Percentiles rank a stretch among this genome's conserved stretches.
phyloP scores from a whole-genome alignment of 2,113 vertebrate species.

The Leucopternis melanops region DNA sequence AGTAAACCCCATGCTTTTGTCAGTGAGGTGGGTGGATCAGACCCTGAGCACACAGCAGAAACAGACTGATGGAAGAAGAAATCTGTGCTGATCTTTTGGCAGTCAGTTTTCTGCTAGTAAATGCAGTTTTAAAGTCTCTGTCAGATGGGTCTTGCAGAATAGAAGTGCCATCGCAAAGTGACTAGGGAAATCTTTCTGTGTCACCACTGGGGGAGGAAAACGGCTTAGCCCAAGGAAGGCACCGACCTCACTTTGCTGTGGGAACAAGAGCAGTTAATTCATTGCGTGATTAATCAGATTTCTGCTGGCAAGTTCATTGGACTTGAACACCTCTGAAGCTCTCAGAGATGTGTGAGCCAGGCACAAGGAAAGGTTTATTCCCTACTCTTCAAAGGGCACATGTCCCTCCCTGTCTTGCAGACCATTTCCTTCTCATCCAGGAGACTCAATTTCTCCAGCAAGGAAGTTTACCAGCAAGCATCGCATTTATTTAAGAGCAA shows the following conservation, averaged over 20 bases:
- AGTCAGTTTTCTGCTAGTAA: too few relatives aligned
- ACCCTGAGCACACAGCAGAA: too few relatives aligned
- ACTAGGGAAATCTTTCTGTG: too few relatives aligned
- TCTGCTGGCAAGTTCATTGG: not conserved
- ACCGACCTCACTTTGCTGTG: not conserved
- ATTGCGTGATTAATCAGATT: not conserved
- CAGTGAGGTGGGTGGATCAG: too few relatives aligned
- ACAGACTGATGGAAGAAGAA: too few relatives aligned
- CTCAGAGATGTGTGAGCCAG: not conserved
- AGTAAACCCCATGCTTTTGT: too few relatives aligned
- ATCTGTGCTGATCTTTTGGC: too few relatives aligned
- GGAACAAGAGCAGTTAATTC: not conserved
- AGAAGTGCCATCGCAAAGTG: too few relatives aligned
- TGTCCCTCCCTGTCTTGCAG: rapidly evolving
- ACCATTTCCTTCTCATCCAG: not conserved
- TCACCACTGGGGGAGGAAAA: not conserved
- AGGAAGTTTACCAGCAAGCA: not conserved
- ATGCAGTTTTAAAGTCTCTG: too few relatives aligned
- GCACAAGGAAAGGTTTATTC: not conserved
- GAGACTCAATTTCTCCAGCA: not conserved
- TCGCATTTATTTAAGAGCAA: not conserved
- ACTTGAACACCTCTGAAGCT: not conserved
- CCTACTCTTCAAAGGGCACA: not conserved
- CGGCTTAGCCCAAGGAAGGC: not conserved
- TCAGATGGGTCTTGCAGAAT: too few relatives aligned